Percentiles rank a stretch among this genome's conserved stretches.
phyloP scores from a whole-genome alignment of 2,888 invertebrate genomes.

The Drosophila monieri region DNA sequence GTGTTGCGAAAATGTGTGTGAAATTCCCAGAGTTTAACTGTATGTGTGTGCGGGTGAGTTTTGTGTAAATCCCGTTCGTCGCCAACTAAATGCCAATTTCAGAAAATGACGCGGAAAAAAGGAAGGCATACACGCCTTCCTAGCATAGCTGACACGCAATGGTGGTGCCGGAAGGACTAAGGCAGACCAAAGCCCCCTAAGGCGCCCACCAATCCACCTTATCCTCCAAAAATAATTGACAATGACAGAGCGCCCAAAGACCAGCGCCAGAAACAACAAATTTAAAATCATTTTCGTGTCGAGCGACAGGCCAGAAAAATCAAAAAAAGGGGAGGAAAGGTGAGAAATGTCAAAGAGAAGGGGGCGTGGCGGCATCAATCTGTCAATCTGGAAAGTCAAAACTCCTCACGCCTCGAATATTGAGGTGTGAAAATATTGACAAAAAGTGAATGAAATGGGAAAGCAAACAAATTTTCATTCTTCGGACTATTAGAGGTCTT shows the following conservation, averaged over 20 bases:
- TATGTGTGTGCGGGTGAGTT: conserved; percentile 38
- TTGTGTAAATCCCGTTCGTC: conserved; percentile 75
- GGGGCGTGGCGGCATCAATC: conserved; percentile 25
- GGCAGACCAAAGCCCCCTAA: conserved; percentile 48
- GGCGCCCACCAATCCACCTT: conserved; percentile 39
- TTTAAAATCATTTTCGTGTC: conserved; percentile 78
- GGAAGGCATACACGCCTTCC: conserved; percentile 24
- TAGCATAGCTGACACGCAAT: conserved; percentile 68
- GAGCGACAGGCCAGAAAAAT: conserved; percentile 47
- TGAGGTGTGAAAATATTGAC: conserved; percentile 3
- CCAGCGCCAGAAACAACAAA: conserved; percentile 62
- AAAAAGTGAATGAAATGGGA: conserved; percentile 13
- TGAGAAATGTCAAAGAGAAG: background rate
- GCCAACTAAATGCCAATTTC: conserved; percentile 79
- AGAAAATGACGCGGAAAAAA: conserved; percentile 78
- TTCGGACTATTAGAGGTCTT: background rate
- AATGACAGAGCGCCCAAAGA: conserved; percentile 67
- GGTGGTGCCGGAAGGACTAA: conserved; percentile 26
- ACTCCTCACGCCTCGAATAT: conserved; percentile 9
- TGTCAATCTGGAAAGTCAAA: conserved; percentile 35
- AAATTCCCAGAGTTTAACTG: conserved; percentile 29
- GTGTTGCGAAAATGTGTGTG: conserved; percentile 6
- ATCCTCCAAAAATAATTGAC: conserved; percentile 63
- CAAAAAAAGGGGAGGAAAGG: conserved; percentile 1
- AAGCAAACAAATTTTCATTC: conserved; percentile 30